Evolutionary conservation across 2,113 vertebrate species (phyloP), one percentile per base, ranked within the genome.

Genomic region (Coregonus clupeaformis): DNA sequence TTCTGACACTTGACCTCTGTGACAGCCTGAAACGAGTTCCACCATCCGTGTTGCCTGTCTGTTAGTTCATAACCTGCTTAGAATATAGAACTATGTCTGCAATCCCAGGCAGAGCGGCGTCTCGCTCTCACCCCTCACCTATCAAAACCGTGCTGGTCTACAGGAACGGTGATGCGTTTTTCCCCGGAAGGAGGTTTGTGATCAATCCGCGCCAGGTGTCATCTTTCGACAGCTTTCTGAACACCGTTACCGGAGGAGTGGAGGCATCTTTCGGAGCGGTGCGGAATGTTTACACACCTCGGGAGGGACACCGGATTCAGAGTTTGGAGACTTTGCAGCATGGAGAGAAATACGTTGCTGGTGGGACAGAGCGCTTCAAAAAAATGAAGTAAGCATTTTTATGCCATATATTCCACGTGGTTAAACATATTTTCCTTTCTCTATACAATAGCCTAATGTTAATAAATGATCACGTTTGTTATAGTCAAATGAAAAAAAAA

Each of bases 91-190:
- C 7, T 2, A 68, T 68, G 66, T 42, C 66, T 45, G 36, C 18
- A 68, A 22, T 68, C 20, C n/a, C 36, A 29, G 66, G 36, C 22
- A 47, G 66, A 27, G 18, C 2, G 66, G n/a, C 30, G 3, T 14
- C n/a, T 67, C 36, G 36, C 49, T 18, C 66, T 13, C n/a, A 45
- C 36, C 20, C 66, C 4, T 13, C 32, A 47, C 67, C 30, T 22
- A 68, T 22, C 36, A 68, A 45, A 45, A 68, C 67, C 0, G n/a
- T 68, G 3, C 7, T 47, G 7, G 42, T 91, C 62, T 88, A 86
- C 72, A 81, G 88, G 69, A 91, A 90, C 13, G 85, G 91, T 22
- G 90, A 92, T 73, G 76, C 59, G 18, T 88, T 84, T 77, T 92
- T 69, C n/a, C 45, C 25, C 72, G 91, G 88, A 30, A 85, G 73